Evolutionary conservation across 2,888 invertebrate genomes (phyloP), one percentile per base, ranked within the genome.

Genomic region (Cyclophora albipunctata): DNA sequence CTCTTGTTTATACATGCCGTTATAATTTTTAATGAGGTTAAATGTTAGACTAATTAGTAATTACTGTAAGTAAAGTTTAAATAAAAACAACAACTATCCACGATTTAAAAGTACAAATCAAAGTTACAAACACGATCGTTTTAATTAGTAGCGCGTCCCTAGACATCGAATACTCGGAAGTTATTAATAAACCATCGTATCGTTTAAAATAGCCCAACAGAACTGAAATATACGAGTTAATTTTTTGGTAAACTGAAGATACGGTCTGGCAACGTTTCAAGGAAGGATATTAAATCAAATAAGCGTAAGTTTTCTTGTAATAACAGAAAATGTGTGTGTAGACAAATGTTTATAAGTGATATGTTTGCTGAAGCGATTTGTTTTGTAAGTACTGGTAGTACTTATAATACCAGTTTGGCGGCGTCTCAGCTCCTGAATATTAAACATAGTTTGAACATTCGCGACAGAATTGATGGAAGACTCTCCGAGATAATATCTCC

Each of bases 201-300:
- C 52, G 57, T 55, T 53, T 53, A 52, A 56, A 60, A 61, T 54
- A 59, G 55, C 53, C 54, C 45, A 57, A 57, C 55, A 45, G 42
- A 59, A 52, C 50, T 47, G 54, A 51, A 57, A 58, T 53, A 54
- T 50, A 50, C 45, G 45, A 48, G 54, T 54, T 56, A 57, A 48
- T 53, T 57, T 58, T 58, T 50, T 42, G 53, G 49, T 46, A 56
- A 58, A 46, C 51, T 51, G 43, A 44, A 54, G 57, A 53, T 54
- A 55, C 54, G 57, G 46, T 57, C 48, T 61, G 60, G 60, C 60
- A 59, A 46, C 47, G 37, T 47, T 57, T 61, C 60, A 61, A 61
- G 53, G 48, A 51, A 37, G 55, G 54, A 45, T 51, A 40, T 53
- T 61, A 59, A 57, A 61, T 59, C 55, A 57, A 54, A 37, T 37